A percentile compares a stretch with the other conserved stretches of the same genome.
Evolutionary conservation across 2,113 vertebrate genomes (phyloP).

Genomic region (Nothobranchius furzeri): DNA sequence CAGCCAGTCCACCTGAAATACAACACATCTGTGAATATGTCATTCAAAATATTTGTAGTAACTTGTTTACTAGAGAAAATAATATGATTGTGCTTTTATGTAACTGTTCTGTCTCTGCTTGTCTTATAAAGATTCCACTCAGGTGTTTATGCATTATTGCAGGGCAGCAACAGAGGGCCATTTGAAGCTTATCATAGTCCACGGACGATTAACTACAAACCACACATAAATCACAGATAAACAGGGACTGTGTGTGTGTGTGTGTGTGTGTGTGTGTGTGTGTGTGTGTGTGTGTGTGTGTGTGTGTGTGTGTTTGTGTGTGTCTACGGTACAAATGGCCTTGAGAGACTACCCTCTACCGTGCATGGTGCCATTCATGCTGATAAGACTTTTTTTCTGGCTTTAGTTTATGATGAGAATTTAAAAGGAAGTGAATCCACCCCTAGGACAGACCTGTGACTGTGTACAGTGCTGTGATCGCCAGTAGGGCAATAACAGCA

Average conservation of each 20-base stretch:
- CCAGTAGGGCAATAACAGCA: conserved; percentile 86
- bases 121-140: conserved; percentile 13
- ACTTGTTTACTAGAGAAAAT: neutral
- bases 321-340: conserved; percentile 8
- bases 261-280: too few relatives aligned
- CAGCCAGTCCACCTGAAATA: conserved; percentile 88
- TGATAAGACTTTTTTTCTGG: conserved; percentile 52
- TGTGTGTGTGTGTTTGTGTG: neutral
- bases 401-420: conserved; percentile 13
- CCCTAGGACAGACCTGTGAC: conserved; percentile 84
- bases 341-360: conserved; percentile 49
- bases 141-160: conserved; percentile 17
- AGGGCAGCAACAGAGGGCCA: conserved; percentile 41
- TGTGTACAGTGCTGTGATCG: conserved; percentile 90
- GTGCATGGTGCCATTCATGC: neutral
- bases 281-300: too few relatives aligned
- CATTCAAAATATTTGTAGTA: too few relatives aligned
- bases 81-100: conserved; percentile 1
- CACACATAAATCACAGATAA: conserved; percentile 33
- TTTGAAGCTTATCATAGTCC: conserved; percentile 51
- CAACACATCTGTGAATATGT: neutral
- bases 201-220: conserved; percentile 60
- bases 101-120: conserved; percentile 10
- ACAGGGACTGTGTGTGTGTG: neutral
- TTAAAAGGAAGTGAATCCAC: conserved; percentile 2